Percentiles rank a stretch among this genome's conserved stretches.
These are phyloP conservation scores for Sebastes steindachneri DNA, from an alignment of 2,797 vertebrate species.

Conservation along the genomic window DNA sequence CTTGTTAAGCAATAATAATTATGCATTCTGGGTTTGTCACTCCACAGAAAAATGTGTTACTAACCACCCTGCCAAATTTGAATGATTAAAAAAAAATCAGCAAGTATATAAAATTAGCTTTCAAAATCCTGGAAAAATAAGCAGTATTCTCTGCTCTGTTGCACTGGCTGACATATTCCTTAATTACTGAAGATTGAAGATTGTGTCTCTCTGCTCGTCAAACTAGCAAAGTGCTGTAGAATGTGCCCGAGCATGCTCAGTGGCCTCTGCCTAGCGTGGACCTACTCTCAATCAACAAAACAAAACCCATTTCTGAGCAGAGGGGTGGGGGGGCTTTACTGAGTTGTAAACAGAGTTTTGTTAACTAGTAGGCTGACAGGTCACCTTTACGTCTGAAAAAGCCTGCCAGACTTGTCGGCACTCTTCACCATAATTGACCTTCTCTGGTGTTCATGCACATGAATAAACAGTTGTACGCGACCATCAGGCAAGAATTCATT, in stretches of 20 bases:
- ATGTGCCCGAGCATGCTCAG: neutral
- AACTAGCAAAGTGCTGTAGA: neutral
- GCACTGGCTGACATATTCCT: neutral
- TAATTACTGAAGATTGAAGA: too few relatives aligned
- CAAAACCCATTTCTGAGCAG: neutral
- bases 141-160: neutral
- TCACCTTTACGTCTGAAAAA: slow-evolving; percentile 33
- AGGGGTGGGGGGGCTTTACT: too few relatives aligned
- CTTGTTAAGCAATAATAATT: too few relatives aligned
- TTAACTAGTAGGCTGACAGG: slow-evolving; percentile 18
- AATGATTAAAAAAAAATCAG: too few relatives aligned
- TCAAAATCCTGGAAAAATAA: too few relatives aligned
- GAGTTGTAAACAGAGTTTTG: neutral
- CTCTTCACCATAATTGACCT: slow-evolving; percentile 15
- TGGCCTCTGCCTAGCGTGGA: neutral
- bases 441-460: slow-evolving; percentile 17
- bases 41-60: too few relatives aligned
- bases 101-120: too few relatives aligned
- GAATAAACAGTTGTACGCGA: slow-evolving; percentile 21
- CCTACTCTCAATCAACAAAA: neutral
- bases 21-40: too few relatives aligned
- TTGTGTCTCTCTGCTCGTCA: neutral
- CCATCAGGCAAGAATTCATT: neutral
- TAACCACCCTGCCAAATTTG: too few relatives aligned
- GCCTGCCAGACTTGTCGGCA: neutral